phyloP scores from a whole-genome alignment of 2,113 vertebrate genomes.

The Chauna torquata region DNA sequence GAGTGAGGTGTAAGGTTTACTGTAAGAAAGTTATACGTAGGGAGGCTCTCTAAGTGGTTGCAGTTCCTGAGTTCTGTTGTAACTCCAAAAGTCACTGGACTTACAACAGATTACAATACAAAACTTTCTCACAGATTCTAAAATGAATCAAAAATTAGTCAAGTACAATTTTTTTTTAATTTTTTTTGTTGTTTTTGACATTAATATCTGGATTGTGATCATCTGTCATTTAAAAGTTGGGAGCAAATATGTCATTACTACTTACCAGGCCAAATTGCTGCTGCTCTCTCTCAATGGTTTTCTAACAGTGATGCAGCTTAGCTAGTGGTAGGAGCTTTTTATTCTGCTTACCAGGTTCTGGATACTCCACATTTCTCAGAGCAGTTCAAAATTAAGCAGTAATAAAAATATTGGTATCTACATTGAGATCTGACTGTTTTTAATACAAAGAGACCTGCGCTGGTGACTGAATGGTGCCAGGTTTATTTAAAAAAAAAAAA shows the following conservation, averaged over 20 bases:
- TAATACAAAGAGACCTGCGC: not conserved
- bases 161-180: accelerated
- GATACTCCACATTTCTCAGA: not conserved
- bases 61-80: not conserved
- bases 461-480: not conserved
- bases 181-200: not conserved
- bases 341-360: not conserved
- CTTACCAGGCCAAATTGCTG: not conserved
- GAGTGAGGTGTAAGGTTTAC: not conserved
- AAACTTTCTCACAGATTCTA: not conserved
- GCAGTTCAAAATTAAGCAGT: not conserved
- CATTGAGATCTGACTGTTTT: not conserved
- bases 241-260: not conserved
- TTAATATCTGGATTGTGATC: not conserved
- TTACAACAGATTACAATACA: not conserved
- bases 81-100: not conserved
- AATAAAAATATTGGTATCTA: not conserved
- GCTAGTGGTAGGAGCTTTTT: not conserved
- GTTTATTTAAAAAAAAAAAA: not conserved
- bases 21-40: not conserved
- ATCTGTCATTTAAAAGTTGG: not conserved
- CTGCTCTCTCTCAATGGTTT: not conserved
- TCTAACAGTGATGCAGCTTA: not conserved
- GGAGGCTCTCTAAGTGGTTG: not conserved
- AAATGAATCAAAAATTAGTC: not conserved